These are phyloP conservation scores for Dicyrtoma fusca DNA, from an alignment of 2,888 invertebrate genomes.

Conservation along the genomic window DNA sequence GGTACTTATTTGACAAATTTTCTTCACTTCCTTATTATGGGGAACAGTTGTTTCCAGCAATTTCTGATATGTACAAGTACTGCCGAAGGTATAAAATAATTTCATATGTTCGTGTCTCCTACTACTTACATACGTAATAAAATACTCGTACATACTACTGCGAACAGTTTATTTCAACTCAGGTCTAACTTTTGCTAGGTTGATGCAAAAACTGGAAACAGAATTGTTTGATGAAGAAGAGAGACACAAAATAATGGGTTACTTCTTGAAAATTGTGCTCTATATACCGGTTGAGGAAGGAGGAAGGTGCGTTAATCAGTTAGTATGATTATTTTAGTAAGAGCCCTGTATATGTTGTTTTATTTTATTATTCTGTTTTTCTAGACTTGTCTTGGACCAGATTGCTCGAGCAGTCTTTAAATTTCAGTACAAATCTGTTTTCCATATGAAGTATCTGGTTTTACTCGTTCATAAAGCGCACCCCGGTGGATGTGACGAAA, in stretches of 20 bases:
- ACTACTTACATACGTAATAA: too few relatives aligned
- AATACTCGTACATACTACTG: too few relatives aligned
- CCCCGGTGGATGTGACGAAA: conserved; percentile 36
- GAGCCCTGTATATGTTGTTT: not conserved
- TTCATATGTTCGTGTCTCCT: too few relatives aligned
- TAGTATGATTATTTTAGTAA: too few relatives aligned
- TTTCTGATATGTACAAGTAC: conserved; percentile 6
- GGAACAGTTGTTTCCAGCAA: conserved; percentile 20
- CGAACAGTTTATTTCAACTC: too few relatives aligned
- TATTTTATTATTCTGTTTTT: not conserved
- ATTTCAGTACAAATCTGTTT: conserved; percentile 17
- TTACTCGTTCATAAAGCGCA: conserved; percentile 33
- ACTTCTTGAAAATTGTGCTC: conserved; percentile 31
- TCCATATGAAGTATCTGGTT: conserved; percentile 28
- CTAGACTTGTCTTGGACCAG: conserved; percentile 33
- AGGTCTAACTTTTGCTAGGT: conserved; percentile 1
- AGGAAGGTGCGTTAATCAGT: conserved; percentile 24
- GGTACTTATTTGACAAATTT: conserved; percentile 36
- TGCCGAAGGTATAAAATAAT: conserved; percentile 18
- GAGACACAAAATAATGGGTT: conserved; percentile 20
- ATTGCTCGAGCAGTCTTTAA: conserved; percentile 31
- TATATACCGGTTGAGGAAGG: conserved; percentile 31
- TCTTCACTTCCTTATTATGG: conserved; percentile 15
- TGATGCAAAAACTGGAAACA: conserved; percentile 18
- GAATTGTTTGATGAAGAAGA: conserved; percentile 33